Percentiles rank a stretch among this genome's conserved stretches.
These are phyloP conservation scores for Drosophila phalerata DNA, from an alignment of 2,888 invertebrate species.

Conservation along the genomic window DNA sequence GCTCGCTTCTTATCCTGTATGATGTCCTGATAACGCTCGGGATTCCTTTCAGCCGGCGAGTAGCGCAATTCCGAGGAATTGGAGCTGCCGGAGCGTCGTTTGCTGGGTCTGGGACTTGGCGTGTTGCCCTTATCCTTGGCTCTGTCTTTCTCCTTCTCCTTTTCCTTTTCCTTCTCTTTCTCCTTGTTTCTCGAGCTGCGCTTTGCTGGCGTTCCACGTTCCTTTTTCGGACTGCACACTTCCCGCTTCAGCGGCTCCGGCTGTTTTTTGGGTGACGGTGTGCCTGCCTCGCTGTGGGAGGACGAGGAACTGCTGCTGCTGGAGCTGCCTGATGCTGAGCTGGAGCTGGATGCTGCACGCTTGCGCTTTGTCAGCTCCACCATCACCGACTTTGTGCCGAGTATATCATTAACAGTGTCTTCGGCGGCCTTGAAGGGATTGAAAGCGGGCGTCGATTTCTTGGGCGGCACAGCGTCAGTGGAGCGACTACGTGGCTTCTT, in stretches of 20 bases:
- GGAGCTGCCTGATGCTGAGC: conserved; percentile 53
- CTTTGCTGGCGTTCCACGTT: conserved; percentile 60
- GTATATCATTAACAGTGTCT: conserved; percentile 69
- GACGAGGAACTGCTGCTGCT: conserved; percentile 33
- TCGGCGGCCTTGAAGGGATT: conserved; percentile 79
- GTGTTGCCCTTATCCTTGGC: conserved; percentile 48
- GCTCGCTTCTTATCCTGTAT: conserved; percentile 49
- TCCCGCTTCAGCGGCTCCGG: conserved; percentile 46
- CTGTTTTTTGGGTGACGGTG: conserved; percentile 54
- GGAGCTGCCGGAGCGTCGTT: conserved; percentile 56
- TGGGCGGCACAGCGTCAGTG: conserved; percentile 34
- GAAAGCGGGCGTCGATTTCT: conserved; percentile 58
- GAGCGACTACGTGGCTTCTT: conserved; percentile 44
- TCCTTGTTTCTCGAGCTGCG: conserved; percentile 21
- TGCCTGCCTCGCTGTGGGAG: conserved; percentile 49
- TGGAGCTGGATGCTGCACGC: conserved; percentile 54
- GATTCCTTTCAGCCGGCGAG: conserved; percentile 89
- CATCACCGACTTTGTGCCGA: conserved; percentile 70
- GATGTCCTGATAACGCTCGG: conserved; percentile 89
- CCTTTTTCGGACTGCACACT: conserved; percentile 26
- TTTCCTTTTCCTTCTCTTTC: conserved; percentile 11
- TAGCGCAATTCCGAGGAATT: conserved; percentile 87
- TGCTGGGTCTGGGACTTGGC: conserved; percentile 51
- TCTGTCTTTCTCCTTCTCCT: conserved; percentile 31
- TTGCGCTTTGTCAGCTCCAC: conserved; percentile 66